Evolutionary conservation across 2,888 invertebrate species (phyloP).

Genomic region (Ophioninae sp.): DNA sequence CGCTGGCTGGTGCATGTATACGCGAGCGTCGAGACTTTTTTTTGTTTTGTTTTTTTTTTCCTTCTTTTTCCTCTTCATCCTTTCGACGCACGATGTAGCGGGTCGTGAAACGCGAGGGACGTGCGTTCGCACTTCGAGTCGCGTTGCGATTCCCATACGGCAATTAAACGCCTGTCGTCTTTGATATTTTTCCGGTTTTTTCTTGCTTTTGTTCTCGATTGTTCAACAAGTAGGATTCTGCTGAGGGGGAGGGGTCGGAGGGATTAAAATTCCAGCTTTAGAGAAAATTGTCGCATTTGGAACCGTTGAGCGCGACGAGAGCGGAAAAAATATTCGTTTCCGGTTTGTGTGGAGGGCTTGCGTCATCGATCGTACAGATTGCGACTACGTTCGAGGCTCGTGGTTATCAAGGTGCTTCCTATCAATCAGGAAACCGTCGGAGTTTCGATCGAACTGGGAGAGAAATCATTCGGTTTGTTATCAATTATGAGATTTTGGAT

Average conservation of each 20-base stretch:
- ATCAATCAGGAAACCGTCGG: not conserved
- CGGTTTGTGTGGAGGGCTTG: not conserved
- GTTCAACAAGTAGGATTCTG: constrained; percentile 13
- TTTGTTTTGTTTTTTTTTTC: no score
- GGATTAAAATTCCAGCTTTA: not conserved
- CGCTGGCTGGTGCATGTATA: constrained; percentile 71
- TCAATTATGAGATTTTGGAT: not conserved
- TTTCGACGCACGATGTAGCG: constrained; percentile 32
- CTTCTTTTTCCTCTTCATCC: constrained; percentile 17
- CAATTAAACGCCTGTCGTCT: constrained; percentile 25
- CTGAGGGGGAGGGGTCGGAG: not conserved
- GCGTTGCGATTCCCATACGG: constrained; percentile 49
- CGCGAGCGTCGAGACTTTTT: constrained; percentile 57
- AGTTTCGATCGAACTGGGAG: no score
- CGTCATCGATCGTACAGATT: constrained; percentile 2
- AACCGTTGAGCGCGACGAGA: not conserved
- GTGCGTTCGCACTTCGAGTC: constrained; percentile 57
- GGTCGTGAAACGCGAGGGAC: constrained; percentile 39
- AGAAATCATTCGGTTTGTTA: not conserved
- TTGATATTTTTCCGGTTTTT: constrained; percentile 7
- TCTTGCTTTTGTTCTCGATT: constrained; percentile 12
- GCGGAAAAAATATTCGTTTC: constrained; percentile 1
- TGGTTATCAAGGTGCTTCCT: not conserved
- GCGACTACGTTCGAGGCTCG: not conserved
- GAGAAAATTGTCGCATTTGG: not conserved